These are phyloP conservation scores for Scomber colias DNA, from an alignment of 2,113 vertebrate species.

Conservation along the genomic window DNA sequence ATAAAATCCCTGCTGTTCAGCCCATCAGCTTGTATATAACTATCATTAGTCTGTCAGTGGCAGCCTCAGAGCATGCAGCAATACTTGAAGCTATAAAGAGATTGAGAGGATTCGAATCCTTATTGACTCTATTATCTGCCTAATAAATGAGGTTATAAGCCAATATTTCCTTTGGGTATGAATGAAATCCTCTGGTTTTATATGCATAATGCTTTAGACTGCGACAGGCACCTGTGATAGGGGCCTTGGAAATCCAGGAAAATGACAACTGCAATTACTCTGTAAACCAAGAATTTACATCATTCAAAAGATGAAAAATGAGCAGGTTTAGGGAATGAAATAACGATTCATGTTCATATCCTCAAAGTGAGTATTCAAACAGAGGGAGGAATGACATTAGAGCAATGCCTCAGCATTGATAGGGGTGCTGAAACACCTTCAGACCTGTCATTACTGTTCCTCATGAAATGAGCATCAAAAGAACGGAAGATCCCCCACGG, in stretches of 20 bases:
- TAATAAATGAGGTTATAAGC: constrained; percentile 32
- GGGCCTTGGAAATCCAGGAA: constrained; percentile 53
- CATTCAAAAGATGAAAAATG: constrained; percentile 64
- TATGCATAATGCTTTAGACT: constrained; percentile 29
- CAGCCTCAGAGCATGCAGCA: constrained; percentile 39
- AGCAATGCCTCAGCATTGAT: constrained; percentile 58
- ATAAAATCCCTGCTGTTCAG: constrained; percentile 50
- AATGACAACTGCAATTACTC: constrained; percentile 66
- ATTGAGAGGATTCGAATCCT: constrained; percentile 36
- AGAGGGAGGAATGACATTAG: constrained; percentile 52
- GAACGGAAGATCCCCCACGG: constrained; percentile 72
- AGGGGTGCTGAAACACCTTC: constrained; percentile 69
- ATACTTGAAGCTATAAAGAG: constrained; percentile 44
- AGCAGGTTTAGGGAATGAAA: constrained; percentile 56
- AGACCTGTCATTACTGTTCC: constrained; percentile 76
- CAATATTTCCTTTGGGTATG: constrained; percentile 39
- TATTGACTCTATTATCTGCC: constrained; percentile 34
- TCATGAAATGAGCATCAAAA: constrained; percentile 78
- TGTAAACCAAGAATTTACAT: constrained; percentile 55
- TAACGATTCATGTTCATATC: constrained; percentile 70
- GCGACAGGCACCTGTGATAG: constrained; percentile 41
- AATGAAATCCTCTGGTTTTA: constrained; percentile 41
- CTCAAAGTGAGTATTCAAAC: constrained; percentile 75
- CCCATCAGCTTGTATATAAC: constrained; percentile 41
- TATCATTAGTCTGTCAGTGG: constrained; percentile 55